A percentile compares a stretch with the other conserved stretches of the same genome.
Evolutionary conservation across 2,888 invertebrate species (phyloP).

Genomic region (Seladonia tumulorum): DNA sequence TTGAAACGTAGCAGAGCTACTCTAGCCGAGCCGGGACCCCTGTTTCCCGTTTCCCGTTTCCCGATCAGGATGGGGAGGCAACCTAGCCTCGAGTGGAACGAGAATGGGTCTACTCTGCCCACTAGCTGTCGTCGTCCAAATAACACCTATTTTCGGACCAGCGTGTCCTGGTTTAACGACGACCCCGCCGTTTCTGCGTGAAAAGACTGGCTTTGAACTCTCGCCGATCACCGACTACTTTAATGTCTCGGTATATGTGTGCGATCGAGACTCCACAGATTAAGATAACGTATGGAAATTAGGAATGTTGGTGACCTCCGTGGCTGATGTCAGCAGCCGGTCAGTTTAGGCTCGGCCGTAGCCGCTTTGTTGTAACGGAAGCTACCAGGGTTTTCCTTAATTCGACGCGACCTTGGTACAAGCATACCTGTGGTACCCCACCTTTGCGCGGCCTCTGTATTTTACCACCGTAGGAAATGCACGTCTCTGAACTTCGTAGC

Average conservation of each 20-base stretch:
- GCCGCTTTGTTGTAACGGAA: too few relatives aligned
- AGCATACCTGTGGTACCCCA: too few relatives aligned
- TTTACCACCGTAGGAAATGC: too few relatives aligned
- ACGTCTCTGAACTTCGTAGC: too few relatives aligned
- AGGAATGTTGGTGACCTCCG: too few relatives aligned
- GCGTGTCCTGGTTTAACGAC: slow-evolving; percentile 11
- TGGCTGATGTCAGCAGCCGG: too few relatives aligned
- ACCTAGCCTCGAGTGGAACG: slow-evolving; percentile 3
- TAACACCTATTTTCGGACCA: slow-evolving; percentile 63
- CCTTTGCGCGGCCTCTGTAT: too few relatives aligned
- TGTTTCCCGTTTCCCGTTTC: neutral
- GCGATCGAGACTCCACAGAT: too few relatives aligned
- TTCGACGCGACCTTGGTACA: too few relatives aligned
- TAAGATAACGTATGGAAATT: too few relatives aligned
- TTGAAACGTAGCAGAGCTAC: slow-evolving; percentile 77
- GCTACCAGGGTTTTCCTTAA: too few relatives aligned
- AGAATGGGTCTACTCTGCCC: slow-evolving; percentile 44
- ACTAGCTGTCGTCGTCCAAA: slow-evolving; percentile 61
- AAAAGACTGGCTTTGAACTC: slow-evolving; percentile 38
- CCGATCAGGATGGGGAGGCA: neutral
- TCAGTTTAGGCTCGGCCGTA: too few relatives aligned
- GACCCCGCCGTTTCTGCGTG: slow-evolving; percentile 25
- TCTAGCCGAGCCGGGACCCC: neutral
- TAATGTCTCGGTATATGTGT: neutral
- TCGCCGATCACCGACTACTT: neutral